These are phyloP conservation scores for Laupala kohalensis DNA, from an alignment of 1,140 invertebrate species.

Conservation along the genomic window DNA sequence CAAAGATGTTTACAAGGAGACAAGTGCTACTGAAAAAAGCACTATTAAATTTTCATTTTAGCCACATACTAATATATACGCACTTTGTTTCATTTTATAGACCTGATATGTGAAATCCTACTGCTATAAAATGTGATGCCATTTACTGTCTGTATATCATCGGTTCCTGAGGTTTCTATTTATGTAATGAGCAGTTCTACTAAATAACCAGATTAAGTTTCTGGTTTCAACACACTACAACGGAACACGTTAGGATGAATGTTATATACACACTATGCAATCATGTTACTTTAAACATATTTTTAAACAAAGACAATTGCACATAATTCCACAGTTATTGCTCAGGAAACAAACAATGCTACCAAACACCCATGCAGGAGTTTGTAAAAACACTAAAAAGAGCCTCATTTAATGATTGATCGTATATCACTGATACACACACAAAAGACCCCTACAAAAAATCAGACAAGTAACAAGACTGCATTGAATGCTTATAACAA, in stretches of 20 bases:
- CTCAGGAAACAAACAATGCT: too few species aligned
- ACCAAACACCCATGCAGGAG: too few species aligned
- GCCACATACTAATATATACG: neutral
- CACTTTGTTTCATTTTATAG: neutral
- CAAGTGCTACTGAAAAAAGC: neutral
- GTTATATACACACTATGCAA: neutral
- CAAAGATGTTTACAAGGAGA: neutral
- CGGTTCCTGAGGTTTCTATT: neutral
- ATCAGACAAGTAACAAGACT: neutral
- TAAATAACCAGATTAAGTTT: neutral
- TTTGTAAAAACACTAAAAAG: too few species aligned
- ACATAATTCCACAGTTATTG: too few species aligned
- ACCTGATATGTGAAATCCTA: neutral
- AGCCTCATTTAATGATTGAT: too few species aligned
- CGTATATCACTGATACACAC: too few species aligned
- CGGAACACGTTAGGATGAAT: neutral
- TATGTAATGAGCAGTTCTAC: neutral
- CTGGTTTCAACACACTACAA: neutral
- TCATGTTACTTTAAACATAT: too few species aligned
- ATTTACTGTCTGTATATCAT: neutral
- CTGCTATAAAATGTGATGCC: neutral
- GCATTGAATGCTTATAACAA: neutral
- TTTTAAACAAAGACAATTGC: too few species aligned
- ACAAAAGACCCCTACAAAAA: too few species aligned
- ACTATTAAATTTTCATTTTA: neutral